Base-by-base conservation (phyloP, 2,888 invertebrate species). In the Pristionchus fissidentatus region DNA sequence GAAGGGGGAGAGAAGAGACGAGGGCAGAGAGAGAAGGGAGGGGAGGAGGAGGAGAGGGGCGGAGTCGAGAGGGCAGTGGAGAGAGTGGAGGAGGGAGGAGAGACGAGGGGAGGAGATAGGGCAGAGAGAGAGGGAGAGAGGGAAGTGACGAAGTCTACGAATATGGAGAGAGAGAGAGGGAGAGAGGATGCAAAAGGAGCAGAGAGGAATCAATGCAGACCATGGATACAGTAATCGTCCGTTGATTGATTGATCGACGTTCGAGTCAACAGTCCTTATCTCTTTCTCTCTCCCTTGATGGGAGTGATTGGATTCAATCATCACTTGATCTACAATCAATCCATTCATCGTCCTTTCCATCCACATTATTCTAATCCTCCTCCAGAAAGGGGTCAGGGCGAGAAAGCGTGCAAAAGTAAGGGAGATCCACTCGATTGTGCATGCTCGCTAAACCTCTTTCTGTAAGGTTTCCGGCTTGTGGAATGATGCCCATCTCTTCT, bases 11-110 rank as follows among this genome's bases (percentile, higher is more conserved):
- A 15, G 29, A 29, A 15, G 60, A 60, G 60, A 15, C 29, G 15
- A 29, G 29, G 29, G 60, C 4, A 29, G 60, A 29, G 60, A 60
- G 60, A 29, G 60, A 29, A 29, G 60, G 60, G 60, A 60, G 60
- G 60, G 15, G 60, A 60, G 60, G 29, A 29, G 60, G 29, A 29
- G 60, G 60, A 29, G 60, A 60, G 29, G 60, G 60, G 29, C 29
- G 60, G 60, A 60, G 60, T 13, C 60, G 29, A 60, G 29, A 29
- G 60, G 60, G 60, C 60, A 29, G n/a, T n/a, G n/a, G n/a, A n/a
- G 60, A 60, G 60, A 55, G 55, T 4, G 60, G 60, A 60, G 60
- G 29, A 60, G 60, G 15, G 60, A 60, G 8, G 26, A 29, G 29
- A 60, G 5, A 29, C 29, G 29, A 29, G 60, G 26, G 29, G 15